Conservation (phyloP, 2,888 invertebrate genomes). For the Mayetiola destructor region DNA sequence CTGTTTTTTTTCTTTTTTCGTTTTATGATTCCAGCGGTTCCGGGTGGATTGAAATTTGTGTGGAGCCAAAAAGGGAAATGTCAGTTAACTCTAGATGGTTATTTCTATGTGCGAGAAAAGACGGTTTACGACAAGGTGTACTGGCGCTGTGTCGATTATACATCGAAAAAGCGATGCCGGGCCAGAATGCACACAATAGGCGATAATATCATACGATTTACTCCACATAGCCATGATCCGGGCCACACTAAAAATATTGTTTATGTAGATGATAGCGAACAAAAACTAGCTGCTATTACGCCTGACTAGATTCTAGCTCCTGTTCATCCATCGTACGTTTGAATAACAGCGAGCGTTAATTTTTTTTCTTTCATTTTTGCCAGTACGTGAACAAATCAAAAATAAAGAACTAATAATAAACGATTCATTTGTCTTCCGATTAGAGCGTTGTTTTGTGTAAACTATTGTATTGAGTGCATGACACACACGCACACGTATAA, state of each 20-base stretch:
- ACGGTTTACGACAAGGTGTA: conserved; percentile 29
- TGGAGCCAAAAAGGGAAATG: conserved; percentile 32
- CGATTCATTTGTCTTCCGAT: no score
- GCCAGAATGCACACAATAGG: conserved; percentile 30
- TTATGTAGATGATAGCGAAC: no score
- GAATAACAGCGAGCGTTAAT: no score
- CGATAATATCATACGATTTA: conserved; percentile 26
- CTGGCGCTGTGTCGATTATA: conserved; percentile 34
- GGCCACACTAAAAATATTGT: neutral
- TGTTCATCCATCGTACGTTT: no score
- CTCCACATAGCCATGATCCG: conserved; percentile 28
- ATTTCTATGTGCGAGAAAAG: conserved; percentile 31
- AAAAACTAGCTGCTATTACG: no score
- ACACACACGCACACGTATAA: no score
- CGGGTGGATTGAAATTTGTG: conserved; percentile 14
- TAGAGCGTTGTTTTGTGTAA: neutral
- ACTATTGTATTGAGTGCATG: no score
- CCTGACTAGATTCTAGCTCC: no score
- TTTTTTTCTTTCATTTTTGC: no score
- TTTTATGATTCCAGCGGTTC: neutral
- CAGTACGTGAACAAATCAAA: no score
- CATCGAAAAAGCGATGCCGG: conserved; percentile 27
- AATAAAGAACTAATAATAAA: no score
- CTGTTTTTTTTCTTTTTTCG: conserved; percentile 1
- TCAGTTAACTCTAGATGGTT: conserved; percentile 27